A percentile compares a stretch with the other conserved stretches of the same genome.
These are phyloP conservation scores for Mayetiola destructor DNA, from an alignment of 2,888 invertebrate species.

Conservation along the genomic window DNA sequence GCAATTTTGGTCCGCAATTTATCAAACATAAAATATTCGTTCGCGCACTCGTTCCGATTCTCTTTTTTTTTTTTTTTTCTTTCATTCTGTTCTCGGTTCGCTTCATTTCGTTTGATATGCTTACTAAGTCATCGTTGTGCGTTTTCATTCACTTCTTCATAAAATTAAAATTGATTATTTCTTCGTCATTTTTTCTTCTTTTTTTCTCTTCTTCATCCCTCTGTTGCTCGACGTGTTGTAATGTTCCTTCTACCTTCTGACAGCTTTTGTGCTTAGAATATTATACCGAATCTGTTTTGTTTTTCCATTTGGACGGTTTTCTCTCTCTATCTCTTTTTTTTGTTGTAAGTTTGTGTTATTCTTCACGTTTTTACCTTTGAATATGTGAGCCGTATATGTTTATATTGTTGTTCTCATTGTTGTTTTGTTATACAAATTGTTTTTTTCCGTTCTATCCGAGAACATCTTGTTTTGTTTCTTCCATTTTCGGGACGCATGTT, in stretches of 20 bases:
- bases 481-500: conserved; percentile 6
- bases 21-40: conserved; percentile 10
- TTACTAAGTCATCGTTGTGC: conserved; percentile 5
- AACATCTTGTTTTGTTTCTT: not conserved
- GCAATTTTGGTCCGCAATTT: conserved; percentile 8
- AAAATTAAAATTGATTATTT: no score
- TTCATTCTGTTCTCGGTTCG: not conserved
- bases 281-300: conserved; percentile 11
- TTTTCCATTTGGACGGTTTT: no score
- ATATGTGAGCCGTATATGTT: not conserved
- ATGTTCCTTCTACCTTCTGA: conserved; percentile 12
- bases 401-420: not conserved
- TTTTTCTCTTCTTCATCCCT: not conserved
- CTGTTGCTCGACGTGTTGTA: conserved; percentile 10
- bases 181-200: not conserved
- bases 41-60: not conserved
- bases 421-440: conserved; percentile 4
- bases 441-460: not conserved
- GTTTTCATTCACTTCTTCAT: conserved; percentile 8
- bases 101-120: conserved; percentile 2
- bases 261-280: conserved; percentile 13
- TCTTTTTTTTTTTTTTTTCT: not conserved
- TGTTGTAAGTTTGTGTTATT: not conserved
- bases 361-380: not conserved
- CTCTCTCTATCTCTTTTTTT: conserved; percentile 5